phyloP scores from a whole-genome alignment of 2,797 vertebrate genomes.

The Sebastes itinus region DNA sequence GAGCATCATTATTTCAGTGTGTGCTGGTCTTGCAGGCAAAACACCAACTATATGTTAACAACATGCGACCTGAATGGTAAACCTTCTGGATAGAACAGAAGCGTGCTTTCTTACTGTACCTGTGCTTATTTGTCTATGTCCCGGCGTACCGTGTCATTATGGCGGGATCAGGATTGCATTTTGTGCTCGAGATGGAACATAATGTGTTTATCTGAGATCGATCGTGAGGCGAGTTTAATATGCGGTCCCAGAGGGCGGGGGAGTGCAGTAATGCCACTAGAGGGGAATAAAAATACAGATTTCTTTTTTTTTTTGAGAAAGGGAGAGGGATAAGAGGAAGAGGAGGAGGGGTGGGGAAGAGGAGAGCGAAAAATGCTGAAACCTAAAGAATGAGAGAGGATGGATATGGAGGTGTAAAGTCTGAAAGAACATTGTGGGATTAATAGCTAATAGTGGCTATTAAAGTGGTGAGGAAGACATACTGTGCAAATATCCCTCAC shows the following conservation, averaged over 20 bases:
- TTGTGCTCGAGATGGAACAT: constrained; percentile 60
- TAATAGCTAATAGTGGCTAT: neutral
- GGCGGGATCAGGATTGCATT: constrained; percentile 58
- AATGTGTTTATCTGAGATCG: constrained; percentile 73
- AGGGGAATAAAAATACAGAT: constrained; percentile 46
- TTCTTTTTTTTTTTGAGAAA: constrained; percentile 21
- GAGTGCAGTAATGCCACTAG: constrained; percentile 31
- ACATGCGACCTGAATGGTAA: constrained; percentile 1
- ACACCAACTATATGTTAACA: constrained; percentile 13
- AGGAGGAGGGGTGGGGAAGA: neutral
- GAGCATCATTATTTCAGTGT: constrained; percentile 12
- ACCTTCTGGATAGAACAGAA: neutral
- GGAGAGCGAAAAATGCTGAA: neutral
- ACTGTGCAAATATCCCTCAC: neutral
- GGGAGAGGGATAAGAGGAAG: neutral
- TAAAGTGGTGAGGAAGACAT: neutral
- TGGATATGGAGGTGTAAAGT: neutral
- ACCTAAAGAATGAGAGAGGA: neutral
- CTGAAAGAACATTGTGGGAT: neutral
- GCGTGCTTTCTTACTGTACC: neutral
- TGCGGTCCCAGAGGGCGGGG: constrained; percentile 29
- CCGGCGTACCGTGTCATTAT: constrained; percentile 41
- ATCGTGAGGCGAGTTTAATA: constrained; percentile 64
- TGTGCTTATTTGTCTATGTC: constrained; percentile 23
- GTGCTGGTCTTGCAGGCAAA: constrained; percentile 1